Percentiles rank a stretch among this genome's conserved stretches.
These are phyloP conservation scores for Smithornis capensis DNA, from an alignment of 2,113 vertebrate species.

Conservation along the genomic window DNA sequence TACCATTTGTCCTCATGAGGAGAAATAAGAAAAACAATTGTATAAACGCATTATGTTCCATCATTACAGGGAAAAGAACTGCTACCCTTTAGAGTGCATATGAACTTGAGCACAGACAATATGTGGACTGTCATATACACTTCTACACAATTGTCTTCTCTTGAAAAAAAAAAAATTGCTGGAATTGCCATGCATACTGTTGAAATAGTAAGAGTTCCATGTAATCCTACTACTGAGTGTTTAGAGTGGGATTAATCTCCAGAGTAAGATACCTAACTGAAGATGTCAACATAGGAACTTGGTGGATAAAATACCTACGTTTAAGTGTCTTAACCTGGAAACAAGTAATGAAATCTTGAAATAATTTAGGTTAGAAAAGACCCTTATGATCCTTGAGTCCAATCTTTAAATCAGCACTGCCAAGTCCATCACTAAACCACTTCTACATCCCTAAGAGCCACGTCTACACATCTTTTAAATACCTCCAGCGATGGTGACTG, in stretches of 20 bases:
- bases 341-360: neutral
- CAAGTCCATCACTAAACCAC: neutral
- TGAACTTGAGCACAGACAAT: neutral
- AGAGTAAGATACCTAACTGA: neutral
- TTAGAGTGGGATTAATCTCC: neutral
- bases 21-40: neutral
- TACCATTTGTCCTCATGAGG: neutral
- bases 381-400: neutral
- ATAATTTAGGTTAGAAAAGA: neutral
- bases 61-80: neutral
- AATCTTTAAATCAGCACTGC: neutral
- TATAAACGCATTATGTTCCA: neutral
- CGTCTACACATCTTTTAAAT: neutral
- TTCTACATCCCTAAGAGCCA: neutral
- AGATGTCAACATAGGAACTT: neutral
- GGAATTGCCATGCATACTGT: neutral
- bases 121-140: neutral
- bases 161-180: neutral
- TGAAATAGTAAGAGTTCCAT: neutral
- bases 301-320: neutral
- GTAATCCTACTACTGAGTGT: neutral
- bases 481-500: neutral
- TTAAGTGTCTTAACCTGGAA: neutral
- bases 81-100: neutral
- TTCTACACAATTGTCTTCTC: neutral